Evolutionary conservation across 2,797 vertebrate genomes (phyloP).

Genomic region (Coracias cyanogaster): DNA sequence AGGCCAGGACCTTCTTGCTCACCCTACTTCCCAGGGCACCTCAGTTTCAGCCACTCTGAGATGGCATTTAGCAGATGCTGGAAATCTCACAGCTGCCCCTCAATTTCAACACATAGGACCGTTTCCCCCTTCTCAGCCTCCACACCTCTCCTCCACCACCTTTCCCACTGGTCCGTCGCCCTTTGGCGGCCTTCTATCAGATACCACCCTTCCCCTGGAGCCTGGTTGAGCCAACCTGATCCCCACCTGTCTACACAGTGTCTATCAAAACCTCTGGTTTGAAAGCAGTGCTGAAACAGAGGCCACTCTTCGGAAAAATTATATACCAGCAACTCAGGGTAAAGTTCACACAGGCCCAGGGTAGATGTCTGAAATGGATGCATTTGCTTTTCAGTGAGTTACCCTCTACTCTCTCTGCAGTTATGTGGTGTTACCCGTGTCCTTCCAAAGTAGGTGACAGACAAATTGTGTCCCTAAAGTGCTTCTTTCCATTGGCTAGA

Average conservation of each 20-base stretch:
- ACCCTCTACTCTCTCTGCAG: neutral
- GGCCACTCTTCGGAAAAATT: neutral
- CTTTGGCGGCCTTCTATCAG: neutral
- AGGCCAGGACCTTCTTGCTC: neutral
- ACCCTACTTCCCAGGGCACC: neutral
- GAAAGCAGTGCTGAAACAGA: neutral
- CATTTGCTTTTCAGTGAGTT: neutral
- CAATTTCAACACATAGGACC: neutral
- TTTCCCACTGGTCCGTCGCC: accelerated
- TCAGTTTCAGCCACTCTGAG: neutral
- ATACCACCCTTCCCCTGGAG: accelerated
- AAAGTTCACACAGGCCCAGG: neutral
- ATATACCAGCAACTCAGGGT: neutral
- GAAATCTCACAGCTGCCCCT: neutral
- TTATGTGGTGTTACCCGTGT: neutral
- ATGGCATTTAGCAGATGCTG: neutral
- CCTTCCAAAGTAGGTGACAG: neutral
- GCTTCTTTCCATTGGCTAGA: neutral
- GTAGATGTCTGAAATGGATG: accelerated
- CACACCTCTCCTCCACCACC: neutral
- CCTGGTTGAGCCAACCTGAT: neutral
- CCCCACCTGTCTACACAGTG: accelerated
- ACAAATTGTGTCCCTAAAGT: neutral
- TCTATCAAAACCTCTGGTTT: accelerated
- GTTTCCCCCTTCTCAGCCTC: neutral